phyloP scores from a whole-genome alignment of 2,888 invertebrate species.

The Drosophila peninsularis region DNA sequence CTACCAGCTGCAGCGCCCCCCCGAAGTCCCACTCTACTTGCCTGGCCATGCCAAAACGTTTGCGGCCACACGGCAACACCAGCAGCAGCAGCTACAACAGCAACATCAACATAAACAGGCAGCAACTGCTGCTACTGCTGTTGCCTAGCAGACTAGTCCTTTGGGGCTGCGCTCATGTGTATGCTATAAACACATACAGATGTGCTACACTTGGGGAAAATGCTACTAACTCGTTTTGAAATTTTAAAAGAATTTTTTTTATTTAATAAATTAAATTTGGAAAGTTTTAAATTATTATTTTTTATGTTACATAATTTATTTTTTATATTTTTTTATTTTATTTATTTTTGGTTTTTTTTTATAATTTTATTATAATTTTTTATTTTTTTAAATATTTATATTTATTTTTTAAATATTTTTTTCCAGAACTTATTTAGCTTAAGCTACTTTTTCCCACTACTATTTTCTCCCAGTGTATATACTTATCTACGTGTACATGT shows the following conservation, averaged over 20 bases:
- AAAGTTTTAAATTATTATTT: too few species aligned
- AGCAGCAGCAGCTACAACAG: constrained; percentile 1
- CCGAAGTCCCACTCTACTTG: not conserved
- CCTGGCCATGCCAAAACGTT: constrained; percentile 48
- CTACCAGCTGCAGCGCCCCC: constrained; percentile 35
- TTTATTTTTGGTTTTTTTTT: too few species aligned
- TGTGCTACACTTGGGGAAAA: constrained; percentile 8
- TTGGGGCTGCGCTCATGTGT: constrained; percentile 31
- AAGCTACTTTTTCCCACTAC: not conserved
- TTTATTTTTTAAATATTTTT: too few species aligned
- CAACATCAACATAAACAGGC: not conserved
- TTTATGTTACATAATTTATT: too few species aligned
- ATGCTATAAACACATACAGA: not conserved
- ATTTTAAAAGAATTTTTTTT: too few species aligned
- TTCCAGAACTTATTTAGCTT: too few species aligned
- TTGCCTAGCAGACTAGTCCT: constrained; percentile 35
- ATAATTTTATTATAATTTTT: too few species aligned
- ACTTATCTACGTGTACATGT: constrained; percentile 8
- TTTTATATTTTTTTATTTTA: too few species aligned
- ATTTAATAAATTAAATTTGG: too few species aligned
- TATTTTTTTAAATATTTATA: too few species aligned
- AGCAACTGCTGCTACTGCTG: constrained; percentile 10
- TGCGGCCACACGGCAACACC: constrained; percentile 39
- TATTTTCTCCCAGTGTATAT: constrained; percentile 15
- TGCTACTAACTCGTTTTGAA: not conserved